Conservation (phyloP, 2,888 invertebrate genomes). For the Trachelus stipa region DNA sequence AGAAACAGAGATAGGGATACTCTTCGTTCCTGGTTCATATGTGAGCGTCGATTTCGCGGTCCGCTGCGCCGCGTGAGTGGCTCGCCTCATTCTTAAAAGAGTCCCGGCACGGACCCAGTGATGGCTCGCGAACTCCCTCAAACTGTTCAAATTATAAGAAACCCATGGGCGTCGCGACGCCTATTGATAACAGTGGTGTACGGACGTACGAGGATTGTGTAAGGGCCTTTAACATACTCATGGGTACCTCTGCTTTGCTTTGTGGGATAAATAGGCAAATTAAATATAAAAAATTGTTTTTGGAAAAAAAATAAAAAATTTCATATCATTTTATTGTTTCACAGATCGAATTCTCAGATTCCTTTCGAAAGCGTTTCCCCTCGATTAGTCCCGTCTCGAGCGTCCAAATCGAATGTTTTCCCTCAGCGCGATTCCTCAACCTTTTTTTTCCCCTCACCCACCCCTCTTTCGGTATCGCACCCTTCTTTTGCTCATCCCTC, state of each 20-base stretch:
- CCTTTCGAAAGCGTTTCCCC: neutral
- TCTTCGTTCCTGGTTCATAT: slow-evolving; percentile 59
- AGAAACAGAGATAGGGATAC: slow-evolving; percentile 27
- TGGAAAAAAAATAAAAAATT: neutral
- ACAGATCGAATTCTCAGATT: neutral
- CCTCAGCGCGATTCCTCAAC: neutral
- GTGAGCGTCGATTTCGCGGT: slow-evolving; percentile 67
- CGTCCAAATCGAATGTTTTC: neutral
- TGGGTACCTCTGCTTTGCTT: neutral
- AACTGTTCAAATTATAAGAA: slow-evolving; percentile 23
- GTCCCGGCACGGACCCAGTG: slow-evolving; percentile 26
- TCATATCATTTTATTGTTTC: neutral
- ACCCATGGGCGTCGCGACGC: neutral
- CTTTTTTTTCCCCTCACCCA: neutral
- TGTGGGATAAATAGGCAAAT: neutral
- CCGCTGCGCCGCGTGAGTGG: slow-evolving; percentile 64
- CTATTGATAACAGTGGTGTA: neutral
- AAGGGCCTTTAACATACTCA: neutral
- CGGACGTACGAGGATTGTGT: neutral
- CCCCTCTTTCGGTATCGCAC: neutral
- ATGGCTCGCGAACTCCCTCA: slow-evolving; percentile 50
- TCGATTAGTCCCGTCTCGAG: neutral
- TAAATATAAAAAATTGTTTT: neutral
- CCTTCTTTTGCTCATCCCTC: neutral
- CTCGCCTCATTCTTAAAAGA: slow-evolving; percentile 28